phyloP scores from a whole-genome alignment of 1,140 invertebrate genomes.

The Stenopsyche tienmushanensis region DNA sequence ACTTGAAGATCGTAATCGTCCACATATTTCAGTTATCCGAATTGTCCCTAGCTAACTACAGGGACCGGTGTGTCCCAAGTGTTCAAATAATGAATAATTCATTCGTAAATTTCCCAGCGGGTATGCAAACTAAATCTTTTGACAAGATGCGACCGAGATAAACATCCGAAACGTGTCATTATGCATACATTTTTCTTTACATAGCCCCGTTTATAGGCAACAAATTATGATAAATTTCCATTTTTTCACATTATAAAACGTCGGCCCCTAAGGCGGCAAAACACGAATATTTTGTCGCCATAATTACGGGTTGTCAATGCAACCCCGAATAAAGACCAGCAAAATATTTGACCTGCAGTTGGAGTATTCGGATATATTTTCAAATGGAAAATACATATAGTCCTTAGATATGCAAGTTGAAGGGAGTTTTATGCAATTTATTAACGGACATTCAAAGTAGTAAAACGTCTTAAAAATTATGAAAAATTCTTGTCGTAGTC shows the following conservation, averaged over 20 bases:
- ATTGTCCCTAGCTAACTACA: too few relatives aligned
- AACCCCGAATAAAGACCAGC: not conserved
- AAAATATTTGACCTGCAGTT: constrained; percentile 4
- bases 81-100: constrained; percentile 26
- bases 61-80: too few relatives aligned
- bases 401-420: too few relatives aligned
- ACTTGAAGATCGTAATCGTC: too few relatives aligned
- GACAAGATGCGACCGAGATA: constrained; percentile 30
- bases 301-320: constrained; percentile 34
- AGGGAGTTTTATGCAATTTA: too few relatives aligned
- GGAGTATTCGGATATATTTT: too few relatives aligned
- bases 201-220: not conserved
- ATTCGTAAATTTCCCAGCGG: constrained; percentile 3
- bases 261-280: constrained; percentile 11
- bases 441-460: too few relatives aligned
- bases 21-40: too few relatives aligned
- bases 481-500: too few relatives aligned
- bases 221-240: constrained; percentile 24
- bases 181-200: constrained; percentile 16
- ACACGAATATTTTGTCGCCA: constrained; percentile 24
- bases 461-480: too few relatives aligned
- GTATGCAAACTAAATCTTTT: constrained; percentile 26
- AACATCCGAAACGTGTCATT: constrained; percentile 25
- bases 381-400: too few relatives aligned
- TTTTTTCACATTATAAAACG: constrained; percentile 22